Conservation (phyloP, 1,140 invertebrate genomes). For the Hormaphis cornu region DNA sequence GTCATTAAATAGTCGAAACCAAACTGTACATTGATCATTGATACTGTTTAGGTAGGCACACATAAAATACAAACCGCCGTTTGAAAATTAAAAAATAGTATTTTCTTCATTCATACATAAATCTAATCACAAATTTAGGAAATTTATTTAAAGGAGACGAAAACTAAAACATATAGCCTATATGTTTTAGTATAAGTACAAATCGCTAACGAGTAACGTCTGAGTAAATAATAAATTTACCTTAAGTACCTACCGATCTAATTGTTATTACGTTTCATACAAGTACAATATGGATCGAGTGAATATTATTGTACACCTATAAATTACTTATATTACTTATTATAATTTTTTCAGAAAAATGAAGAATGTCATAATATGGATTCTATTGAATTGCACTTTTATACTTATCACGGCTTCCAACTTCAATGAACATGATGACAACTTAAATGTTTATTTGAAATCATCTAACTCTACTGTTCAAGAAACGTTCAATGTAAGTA, state of each 20-base stretch:
- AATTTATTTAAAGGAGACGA: too few relatives aligned
- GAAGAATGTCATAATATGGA: constrained; percentile 9
- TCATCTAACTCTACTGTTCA: background rate
- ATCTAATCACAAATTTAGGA: too few relatives aligned
- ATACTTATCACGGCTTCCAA: background rate
- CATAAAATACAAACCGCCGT: background rate
- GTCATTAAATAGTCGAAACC: background rate
- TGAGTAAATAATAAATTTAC: too few relatives aligned
- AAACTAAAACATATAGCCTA: background rate
- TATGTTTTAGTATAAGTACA: background rate
- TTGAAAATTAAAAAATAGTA: background rate
- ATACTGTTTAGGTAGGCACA: background rate
- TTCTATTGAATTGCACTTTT: background rate
- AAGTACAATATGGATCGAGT: too few relatives aligned
- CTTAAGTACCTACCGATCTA: too few relatives aligned
- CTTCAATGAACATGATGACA: background rate
- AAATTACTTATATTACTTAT: background rate
- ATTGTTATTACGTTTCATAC: too few relatives aligned
- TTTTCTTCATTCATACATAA: background rate
- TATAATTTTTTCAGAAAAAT: constrained; percentile 6
- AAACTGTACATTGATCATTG: background rate
- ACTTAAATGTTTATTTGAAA: background rate
- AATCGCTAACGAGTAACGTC: too few relatives aligned
- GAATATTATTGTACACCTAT: too few relatives aligned
- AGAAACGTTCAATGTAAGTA: background rate